Base-by-base conservation (phyloP, 37 sponge, comb jelly and placozoan species). In the Tethya wilhelma region DNA sequence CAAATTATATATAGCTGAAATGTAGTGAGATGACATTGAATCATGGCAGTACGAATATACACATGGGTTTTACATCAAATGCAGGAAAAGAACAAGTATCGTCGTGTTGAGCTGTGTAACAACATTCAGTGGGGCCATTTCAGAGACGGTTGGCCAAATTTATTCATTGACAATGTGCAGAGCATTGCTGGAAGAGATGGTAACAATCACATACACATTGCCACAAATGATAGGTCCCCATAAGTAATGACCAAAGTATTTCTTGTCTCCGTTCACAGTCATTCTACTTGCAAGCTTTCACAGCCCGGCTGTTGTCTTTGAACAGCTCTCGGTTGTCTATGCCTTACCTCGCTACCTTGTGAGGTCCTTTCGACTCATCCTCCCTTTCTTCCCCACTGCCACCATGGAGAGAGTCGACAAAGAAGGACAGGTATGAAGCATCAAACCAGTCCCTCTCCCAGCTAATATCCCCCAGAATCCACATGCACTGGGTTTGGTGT, bases 341-440 rank as follows among this genome's bases (percentile, higher is more conserved):
- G 34, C 87, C 32, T 79, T 96, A 1, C 97, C 97, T 60, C 79
- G 95, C 82, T 96, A 96, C 74, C 84, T 96, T 2, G 81, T 90
- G 33, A 69, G 89, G 14, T 96, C 97, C 36, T 93, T 96, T 72
- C 60, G 88, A 29, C 79, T 96, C 53, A 96, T 96, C 60, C 82
- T 96, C 1, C 97, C 97, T 2, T 93, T 87, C 86, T 96, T 96
- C 83, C 91, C 97, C 36, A 96, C 97, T 2, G 94, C 84, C 8
- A 96, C 97, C 20, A 96, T 96, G 97, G 97, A 96, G 84, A 82
- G 94, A 42, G 78, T 96, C 7, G 97, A 96, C 76, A 70, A 65
- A 20, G 97, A 96, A 66, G 97, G 97, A 49, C 97, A 96, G 64
- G 83, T 96, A 30, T 70, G 59, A 22, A 32, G 3, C 37, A n/a